These are phyloP conservation scores for Perca fluviatilis DNA, from an alignment of 2,113 vertebrate genomes.

Conservation along the genomic window DNA sequence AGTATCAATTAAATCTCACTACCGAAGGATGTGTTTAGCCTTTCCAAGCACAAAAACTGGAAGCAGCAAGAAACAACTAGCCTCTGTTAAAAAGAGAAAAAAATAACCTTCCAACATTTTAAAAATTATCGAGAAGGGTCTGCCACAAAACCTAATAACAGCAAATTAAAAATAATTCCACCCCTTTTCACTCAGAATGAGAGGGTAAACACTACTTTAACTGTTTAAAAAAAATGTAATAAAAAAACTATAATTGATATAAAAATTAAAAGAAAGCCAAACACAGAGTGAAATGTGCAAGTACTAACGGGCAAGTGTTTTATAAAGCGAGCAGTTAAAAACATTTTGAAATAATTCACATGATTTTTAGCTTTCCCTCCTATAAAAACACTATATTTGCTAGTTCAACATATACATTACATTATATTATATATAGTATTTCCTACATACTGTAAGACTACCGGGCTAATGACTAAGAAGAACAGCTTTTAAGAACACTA, in stretches of 20 bases:
- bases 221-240: neutral
- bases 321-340: too few relatives aligned
- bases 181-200: neutral
- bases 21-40: neutral
- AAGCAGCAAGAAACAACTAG: neutral
- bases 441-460: too few relatives aligned
- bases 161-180: neutral
- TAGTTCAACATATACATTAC: too few relatives aligned
- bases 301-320: too few relatives aligned
- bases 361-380: too few relatives aligned
- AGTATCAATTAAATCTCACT: neutral
- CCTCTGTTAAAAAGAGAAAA: neutral
- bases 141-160: neutral
- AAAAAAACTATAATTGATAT: too few relatives aligned
- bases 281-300: neutral
- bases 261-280: too few relatives aligned
- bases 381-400: too few relatives aligned
- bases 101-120: neutral
- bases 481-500: neutral
- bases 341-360: too few relatives aligned
- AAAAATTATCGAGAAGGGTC: neutral
- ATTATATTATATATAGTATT: too few relatives aligned
- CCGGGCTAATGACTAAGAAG: neutral
- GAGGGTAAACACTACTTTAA: neutral
- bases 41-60: neutral